Evolutionary conservation across 2,888 invertebrate species (phyloP).

Genomic region (Diaprepes abbreviatus): DNA sequence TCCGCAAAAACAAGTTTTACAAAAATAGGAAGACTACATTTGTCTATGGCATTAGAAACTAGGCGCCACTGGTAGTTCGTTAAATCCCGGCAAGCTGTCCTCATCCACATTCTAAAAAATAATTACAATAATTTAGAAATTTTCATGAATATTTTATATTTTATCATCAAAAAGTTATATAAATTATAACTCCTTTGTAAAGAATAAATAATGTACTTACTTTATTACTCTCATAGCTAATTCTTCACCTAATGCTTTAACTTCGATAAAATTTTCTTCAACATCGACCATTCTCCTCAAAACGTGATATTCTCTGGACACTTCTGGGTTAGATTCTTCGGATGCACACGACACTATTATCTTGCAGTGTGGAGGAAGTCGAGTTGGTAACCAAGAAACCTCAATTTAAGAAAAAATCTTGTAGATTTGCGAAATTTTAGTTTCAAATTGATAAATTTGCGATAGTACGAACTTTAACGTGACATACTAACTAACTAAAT

Average conservation of each 20-base stretch:
- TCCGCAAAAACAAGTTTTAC: constrained; percentile 98
- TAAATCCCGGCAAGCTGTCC: constrained; percentile 87
- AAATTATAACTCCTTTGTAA: too few species aligned
- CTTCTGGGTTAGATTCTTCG: constrained; percentile 87
- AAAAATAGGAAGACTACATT: constrained; percentile 96
- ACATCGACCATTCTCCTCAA: constrained; percentile 89
- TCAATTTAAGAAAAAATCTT: too few species aligned
- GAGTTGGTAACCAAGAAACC: constrained; percentile 94
- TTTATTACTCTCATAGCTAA: constrained; percentile 93
- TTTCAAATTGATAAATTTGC: too few species aligned
- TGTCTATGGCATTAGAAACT: constrained; percentile 92
- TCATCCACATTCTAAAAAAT: constrained; percentile 88
- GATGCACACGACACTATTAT: constrained; percentile 93
- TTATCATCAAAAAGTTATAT: too few species aligned
- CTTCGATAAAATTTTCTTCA: constrained; percentile 91
- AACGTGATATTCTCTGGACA: constrained; percentile 89
- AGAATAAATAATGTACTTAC: too few species aligned
- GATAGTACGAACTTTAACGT: too few species aligned
- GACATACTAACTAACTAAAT: too few species aligned
- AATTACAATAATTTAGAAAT: neutral
- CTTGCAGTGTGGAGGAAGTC: constrained; percentile 89
- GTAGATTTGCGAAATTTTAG: too few species aligned
- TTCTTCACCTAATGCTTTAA: constrained; percentile 91
- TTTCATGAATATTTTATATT: neutral
- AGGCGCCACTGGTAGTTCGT: constrained; percentile 95